Conservation (phyloP, 1,140 invertebrate species). For the Tenebrio molitor region DNA sequence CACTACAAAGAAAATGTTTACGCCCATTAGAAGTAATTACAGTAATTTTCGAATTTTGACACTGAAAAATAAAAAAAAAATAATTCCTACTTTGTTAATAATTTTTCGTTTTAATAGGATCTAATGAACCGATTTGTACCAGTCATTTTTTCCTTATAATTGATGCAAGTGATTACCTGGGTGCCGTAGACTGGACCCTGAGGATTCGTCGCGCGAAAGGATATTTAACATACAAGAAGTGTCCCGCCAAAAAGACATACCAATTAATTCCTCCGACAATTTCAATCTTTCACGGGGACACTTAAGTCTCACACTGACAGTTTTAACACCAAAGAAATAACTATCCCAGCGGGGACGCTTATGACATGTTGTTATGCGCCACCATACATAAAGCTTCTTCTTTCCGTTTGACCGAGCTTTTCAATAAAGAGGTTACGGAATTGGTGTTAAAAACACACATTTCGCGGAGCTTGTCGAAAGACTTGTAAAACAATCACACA, state of each 20-base stretch:
- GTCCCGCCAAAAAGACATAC: conserved; percentile 39
- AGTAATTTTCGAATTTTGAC: too few species aligned
- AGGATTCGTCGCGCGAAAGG: neutral
- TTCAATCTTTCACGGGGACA: conserved; percentile 45
- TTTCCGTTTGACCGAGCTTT: conserved; percentile 13
- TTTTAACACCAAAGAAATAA: conserved; percentile 48
- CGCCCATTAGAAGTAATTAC: too few species aligned
- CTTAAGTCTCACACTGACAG: conserved; percentile 42
- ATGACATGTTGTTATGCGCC: conserved; percentile 42
- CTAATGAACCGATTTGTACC: too few species aligned
- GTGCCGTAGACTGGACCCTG: too few species aligned
- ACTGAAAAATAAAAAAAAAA: too few species aligned
- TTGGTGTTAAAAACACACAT: too few species aligned
- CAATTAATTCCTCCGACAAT: conserved; percentile 46
- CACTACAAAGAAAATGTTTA: too few species aligned
- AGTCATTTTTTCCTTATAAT: too few species aligned
- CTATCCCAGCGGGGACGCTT: conserved; percentile 36
- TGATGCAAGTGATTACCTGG: too few species aligned
- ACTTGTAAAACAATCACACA: neutral
- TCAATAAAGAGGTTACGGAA: conserved; percentile 16
- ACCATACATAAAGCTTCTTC: conserved; percentile 43
- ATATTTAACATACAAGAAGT: neutral
- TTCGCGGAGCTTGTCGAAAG: too few species aligned
- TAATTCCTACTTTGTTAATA: too few species aligned
- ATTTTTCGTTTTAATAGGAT: too few species aligned